Base-by-base conservation (phyloP, 2,888 invertebrate species). In the Biston betularia region DNA sequence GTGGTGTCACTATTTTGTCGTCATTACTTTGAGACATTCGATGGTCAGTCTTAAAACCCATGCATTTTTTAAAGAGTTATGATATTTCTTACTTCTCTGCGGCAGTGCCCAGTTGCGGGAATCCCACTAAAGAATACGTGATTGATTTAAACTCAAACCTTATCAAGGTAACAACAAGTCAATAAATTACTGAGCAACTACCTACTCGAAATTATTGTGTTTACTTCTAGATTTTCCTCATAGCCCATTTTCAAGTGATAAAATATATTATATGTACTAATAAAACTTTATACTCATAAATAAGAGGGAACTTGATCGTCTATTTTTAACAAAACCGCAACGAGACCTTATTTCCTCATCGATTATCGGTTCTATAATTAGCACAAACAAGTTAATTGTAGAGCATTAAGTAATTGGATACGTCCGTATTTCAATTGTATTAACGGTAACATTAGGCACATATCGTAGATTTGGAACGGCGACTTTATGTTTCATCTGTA, bases 301-400 rank as follows among this genome's bases (percentile, higher is more conserved):
- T 46, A 48, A 53, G 35, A 49, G 14, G 6, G 45, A 12, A 34
- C 61, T 42, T 48, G 15, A 52, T 44, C 34, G 45, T 69, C 66
- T 72, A 72, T 70, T 63, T 70, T 63, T 72, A 72, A 45, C 59
- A 35, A 57, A 64, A 61, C 70, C 53, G 14, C 57, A 62, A 38
- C 55, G 45, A 34, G 35, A 40, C 38, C 40, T 61, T 52, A 63
- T 67, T 61, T 69, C 71, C 67, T 65, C 52, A 15, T 57, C 24
- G 40, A 14, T 63, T 70, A 70, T 70, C 64, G 53, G 8, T 64
- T 66, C 62, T 65, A 65, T 66, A 67, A 63, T 65, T 72, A 72
- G 57, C 54, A 63, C 44, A 45, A 50, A 44, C 40, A 34, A 9
- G 55, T 55, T 42, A n/a, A 55, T 53, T 55, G 35, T 53, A 40